Conservation (phyloP, 2,113 vertebrate species). For the Glaucomys volans region DNA sequence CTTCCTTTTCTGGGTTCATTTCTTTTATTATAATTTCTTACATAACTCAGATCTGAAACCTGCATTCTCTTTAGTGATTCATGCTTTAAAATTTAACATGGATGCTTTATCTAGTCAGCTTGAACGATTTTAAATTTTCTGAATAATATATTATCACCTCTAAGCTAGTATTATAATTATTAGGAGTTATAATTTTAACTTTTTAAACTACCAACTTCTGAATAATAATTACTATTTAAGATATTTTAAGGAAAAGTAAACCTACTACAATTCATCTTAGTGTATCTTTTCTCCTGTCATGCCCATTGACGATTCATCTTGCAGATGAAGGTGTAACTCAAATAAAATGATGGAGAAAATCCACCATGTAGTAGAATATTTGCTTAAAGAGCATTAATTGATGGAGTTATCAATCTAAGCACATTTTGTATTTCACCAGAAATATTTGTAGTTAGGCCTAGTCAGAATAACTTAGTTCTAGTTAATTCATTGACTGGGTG, state of each 20-base stretch:
- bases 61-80: conserved; percentile 17
- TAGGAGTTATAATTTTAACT: conserved; percentile 34
- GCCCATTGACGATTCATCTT: neutral
- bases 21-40: conserved; percentile 15
- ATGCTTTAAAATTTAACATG: conserved; percentile 31
- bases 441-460: conserved; percentile 39
- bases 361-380: conserved; percentile 43
- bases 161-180: neutral
- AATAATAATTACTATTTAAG: conserved; percentile 2
- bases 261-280: neutral
- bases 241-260: neutral
- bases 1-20: neutral
- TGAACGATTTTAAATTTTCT: conserved; percentile 23
- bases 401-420: conserved; percentile 27
- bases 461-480: conserved; percentile 38
- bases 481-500: conserved; percentile 34
- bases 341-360: conserved; percentile 12
- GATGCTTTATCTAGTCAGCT: neutral
- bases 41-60: neutral
- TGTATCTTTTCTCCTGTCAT: neutral
- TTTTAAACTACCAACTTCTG: conserved; percentile 46
- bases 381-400: conserved; percentile 42
- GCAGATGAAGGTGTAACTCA: conserved; percentile 1
- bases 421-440: conserved; percentile 57
- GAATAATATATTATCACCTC: conserved; percentile 15